phyloP scores from a whole-genome alignment of 2,113 vertebrate genomes.

The Prionailurus viverrinus region DNA sequence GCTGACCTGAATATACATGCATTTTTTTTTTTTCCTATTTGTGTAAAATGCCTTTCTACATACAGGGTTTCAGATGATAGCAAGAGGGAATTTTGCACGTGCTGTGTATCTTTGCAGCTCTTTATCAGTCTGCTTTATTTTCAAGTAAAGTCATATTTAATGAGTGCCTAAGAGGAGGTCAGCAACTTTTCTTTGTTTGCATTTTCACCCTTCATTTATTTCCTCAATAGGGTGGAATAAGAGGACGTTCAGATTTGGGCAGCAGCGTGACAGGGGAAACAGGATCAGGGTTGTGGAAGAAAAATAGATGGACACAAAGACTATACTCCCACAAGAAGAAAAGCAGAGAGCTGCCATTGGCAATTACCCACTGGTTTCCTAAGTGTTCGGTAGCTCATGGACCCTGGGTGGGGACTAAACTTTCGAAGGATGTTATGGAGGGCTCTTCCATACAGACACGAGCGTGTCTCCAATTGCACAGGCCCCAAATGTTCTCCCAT shows the following conservation, averaged over 20 bases:
- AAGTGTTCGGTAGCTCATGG: not conserved
- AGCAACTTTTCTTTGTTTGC: not conserved
- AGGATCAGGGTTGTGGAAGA: not conserved
- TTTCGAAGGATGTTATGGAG: not conserved
- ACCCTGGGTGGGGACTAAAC: not conserved
- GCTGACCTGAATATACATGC: not conserved
- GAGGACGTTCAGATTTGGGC: not conserved
- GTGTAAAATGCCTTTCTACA: not conserved
- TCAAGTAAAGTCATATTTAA: conserved; percentile 8
- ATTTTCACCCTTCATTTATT: conserved; percentile 14
- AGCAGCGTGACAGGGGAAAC: not conserved
- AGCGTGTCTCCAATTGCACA: not conserved
- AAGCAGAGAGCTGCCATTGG: not conserved
- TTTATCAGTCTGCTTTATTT: conserved; percentile 15
- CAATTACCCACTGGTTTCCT: not conserved
- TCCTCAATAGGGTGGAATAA: not conserved
- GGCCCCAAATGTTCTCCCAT: not conserved
- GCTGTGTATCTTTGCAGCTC: not conserved
- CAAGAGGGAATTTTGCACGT: not conserved
- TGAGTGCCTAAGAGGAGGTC: not conserved
- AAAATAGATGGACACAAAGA: not conserved
- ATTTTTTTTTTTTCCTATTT: conserved; percentile 13
- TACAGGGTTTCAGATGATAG: not conserved
- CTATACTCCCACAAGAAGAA: not conserved
- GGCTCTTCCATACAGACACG: not conserved